These are phyloP conservation scores for Pseudorhiza aurosa DNA, from an alignment of 30 jellyfish, hydroid and myxozoan genomes.

Conservation along the genomic window DNA sequence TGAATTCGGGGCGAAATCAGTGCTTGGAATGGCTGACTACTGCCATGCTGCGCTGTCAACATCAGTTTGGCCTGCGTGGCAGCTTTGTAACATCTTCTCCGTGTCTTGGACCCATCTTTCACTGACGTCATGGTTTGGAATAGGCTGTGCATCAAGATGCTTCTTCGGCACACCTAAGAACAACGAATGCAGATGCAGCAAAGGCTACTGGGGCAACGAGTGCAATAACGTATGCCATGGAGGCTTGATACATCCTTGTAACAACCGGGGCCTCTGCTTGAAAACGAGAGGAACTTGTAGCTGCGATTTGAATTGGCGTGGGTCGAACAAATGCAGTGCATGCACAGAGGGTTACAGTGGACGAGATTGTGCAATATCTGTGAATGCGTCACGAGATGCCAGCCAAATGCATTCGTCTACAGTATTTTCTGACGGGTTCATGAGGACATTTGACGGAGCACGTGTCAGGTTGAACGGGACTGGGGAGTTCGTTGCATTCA, in stretches of 20 bases:
- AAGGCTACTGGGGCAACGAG: conserved; percentile 61
- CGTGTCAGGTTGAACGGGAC: conserved; percentile 50
- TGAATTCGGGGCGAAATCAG: conserved; percentile 41
- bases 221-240: conserved; percentile 48
- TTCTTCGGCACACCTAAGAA: conserved; percentile 27
- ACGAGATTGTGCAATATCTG: conserved; percentile 36
- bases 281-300: conserved; percentile 29
- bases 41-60: conserved; percentile 49
- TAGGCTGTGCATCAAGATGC: conserved; percentile 34
- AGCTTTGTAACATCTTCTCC: conserved; percentile 47
- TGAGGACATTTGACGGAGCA: conserved; percentile 49
- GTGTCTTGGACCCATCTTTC: conserved; percentile 51
- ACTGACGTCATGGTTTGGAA: conserved; percentile 35
- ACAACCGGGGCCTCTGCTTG: conserved; percentile 30
- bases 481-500: conserved; percentile 49
- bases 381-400: not conserved
- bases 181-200: conserved; percentile 33
- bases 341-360: conserved; percentile 55
- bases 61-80: conserved; percentile 59
- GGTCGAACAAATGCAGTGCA: conserved; percentile 17
- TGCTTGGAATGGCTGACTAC: conserved; percentile 60
- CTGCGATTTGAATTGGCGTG: conserved; percentile 63
- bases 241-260: conserved; percentile 34
- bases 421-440: conserved; percentile 36
- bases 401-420: conserved; percentile 31